A percentile compares a stretch with the other conserved stretches of the same genome.
Conservation (phyloP, 1,140 invertebrate species). For the Periplaneta americana region DNA sequence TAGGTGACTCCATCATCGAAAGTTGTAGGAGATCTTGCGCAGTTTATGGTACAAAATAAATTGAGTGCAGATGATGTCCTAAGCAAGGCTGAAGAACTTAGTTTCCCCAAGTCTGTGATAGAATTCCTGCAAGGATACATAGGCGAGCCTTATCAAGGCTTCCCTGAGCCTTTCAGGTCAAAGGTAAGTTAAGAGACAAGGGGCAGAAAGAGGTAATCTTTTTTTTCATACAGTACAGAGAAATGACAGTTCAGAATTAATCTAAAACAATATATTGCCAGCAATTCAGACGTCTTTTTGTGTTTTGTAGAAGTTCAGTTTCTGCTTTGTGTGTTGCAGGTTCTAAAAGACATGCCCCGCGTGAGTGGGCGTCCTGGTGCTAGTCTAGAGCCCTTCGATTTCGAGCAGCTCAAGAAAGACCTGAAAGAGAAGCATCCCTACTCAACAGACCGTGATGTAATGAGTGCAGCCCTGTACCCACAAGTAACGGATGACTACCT, state of each 20-base stretch:
- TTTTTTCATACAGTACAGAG: too few species aligned
- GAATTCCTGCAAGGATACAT: slow-evolving; percentile 98
- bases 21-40: slow-evolving; percentile 97
- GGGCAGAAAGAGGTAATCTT: too few species aligned
- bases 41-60: slow-evolving; percentile 99
- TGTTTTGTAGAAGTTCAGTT: too few species aligned
- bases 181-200: slow-evolving; percentile 35
- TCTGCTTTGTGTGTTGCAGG: too few species aligned
- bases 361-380: slow-evolving; percentile 89
- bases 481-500: slow-evolving; percentile 93
- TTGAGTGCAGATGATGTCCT: slow-evolving; percentile 77
- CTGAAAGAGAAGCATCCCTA: slow-evolving; percentile 70
- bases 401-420: slow-evolving; percentile 73
- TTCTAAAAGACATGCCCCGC: slow-evolving; percentile 84
- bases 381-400: slow-evolving; percentile 78
- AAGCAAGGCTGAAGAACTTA: slow-evolving; percentile 88
- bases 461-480: slow-evolving; percentile 96
- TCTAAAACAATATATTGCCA: too few species aligned
- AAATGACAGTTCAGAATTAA: too few species aligned
- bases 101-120: slow-evolving; percentile 96
- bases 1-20: slow-evolving; percentile 96
- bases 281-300: too few species aligned
- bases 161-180: slow-evolving; percentile 89
- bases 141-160: slow-evolving; percentile 93
- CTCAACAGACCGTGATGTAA: slow-evolving; percentile 81